Base-by-base conservation (phyloP, 2,797 vertebrate species). In the Sibirionetta formosa region DNA sequence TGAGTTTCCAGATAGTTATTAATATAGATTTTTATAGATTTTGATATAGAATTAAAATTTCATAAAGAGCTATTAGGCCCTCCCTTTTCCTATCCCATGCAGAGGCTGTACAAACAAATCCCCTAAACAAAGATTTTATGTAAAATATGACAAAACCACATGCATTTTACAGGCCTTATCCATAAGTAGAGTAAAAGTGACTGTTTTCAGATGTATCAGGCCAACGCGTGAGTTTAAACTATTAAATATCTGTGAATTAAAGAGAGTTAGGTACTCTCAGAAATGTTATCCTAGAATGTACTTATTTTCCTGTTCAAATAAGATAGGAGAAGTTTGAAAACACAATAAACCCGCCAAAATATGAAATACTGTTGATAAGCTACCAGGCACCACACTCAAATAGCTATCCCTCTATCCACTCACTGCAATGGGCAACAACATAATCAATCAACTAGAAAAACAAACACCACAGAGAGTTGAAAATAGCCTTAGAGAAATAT, bases 371-470 rank as follows among this genome's bases (percentile, higher is more conserved):
- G 3, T 72, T 46, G 35, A 80, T 24, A 82, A 87, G 72, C 46
- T 88, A 35, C 38, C 51, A 20, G 31, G 5, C 2, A 3, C 19
- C 56, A 76, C 31, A 38, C 29, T 78, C 27, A 82, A 61, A 33
- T 27, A 69, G 22, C 44, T 94, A 78, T 90, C 48, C 24, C 17
- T 0, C 0, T 46, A 70, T 35, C 31, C 11, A 13, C 15, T 90
- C 40, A 57, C 17, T 75, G 44, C 33, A 93, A 44, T 65, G 33
- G 70, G 5, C n/a, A 87, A 70, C 0, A 3, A 69, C 27, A 48
- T 54, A 83, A 93, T 86, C 66, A 46, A 77, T 86, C 81, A 91
- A 54, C 19, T 73, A 79, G 58, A 78, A 66, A 95, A 79, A 92
- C 66, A 87, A 95, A 90, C 11, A 71, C 42, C 46, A 65, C 53